Evolutionary conservation across 2,113 vertebrate species (phyloP), one percentile per base, ranked within the genome.

Genomic region (Dendrocopos noguchii): DNA sequence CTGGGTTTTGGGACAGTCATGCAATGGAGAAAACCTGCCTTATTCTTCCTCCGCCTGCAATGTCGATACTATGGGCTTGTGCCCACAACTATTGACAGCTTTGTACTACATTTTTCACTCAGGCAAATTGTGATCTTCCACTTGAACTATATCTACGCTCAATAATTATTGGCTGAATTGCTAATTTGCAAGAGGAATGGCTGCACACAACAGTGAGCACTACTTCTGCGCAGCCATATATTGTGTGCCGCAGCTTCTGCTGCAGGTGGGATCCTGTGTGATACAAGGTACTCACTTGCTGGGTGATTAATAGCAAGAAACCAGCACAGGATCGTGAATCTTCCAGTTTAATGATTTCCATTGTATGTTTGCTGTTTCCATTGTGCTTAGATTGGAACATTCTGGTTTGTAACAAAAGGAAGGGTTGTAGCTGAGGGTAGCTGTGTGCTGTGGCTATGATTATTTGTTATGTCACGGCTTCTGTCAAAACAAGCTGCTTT

Each of bases 41-140:
- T 14, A 13, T 6, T 73, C 39, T 39, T 5, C 16, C 76, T 61
- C n/a, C 2, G 6, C 10, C 1, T 31, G 70, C 1, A 2, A 4
- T 0, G 10, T 80, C 8, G 0, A 80, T 78, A 18, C 10, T 31
- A 16, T 0, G 1, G 65, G 1, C 60, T 71, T 3, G 5, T 64
- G 70, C 76, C 70, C 65, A 3, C 67, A 72, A 57, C 73, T 74
- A 77, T 22, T n/a, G 94, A 47, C 82, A 84, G 28, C 46, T 31
- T 46, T 20, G 74, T 24, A 3, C 61, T 33, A 22, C 21, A 1
- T 86, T 61, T 90, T 53, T 77, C 65, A 44, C 76, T 83, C 9
- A 0, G 47, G 75, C 59, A 55, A 71, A 72, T 8, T 36, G 72
- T 74, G 61, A 31, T 95, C 82, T 88, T 75, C 65, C 80, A 44